A percentile compares a stretch with the other conserved stretches of the same genome.
These are phyloP conservation scores for Nomada ruficornis DNA, from an alignment of 2,888 invertebrate genomes.

Conservation along the genomic window DNA sequence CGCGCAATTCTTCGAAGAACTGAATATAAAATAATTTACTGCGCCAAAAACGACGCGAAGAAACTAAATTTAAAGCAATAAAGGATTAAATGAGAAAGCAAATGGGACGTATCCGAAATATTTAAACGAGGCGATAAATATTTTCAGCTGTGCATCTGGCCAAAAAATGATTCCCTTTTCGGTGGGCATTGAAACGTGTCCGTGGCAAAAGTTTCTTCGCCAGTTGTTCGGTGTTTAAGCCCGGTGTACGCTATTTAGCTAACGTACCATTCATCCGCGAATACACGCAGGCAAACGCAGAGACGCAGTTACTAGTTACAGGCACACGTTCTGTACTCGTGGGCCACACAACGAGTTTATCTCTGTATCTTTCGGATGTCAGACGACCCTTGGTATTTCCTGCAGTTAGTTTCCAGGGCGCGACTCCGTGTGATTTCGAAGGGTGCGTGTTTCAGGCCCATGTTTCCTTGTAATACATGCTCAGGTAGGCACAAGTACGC, in stretches of 20 bases:
- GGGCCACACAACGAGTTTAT: conserved; percentile 64
- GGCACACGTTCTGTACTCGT: conserved; percentile 47
- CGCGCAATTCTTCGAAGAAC: too few species aligned
- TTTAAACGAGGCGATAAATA: too few species aligned
- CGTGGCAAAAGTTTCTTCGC: conserved; percentile 28
- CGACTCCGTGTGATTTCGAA: conserved; percentile 66
- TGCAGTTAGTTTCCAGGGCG: conserved; percentile 64
- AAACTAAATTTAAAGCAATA: too few species aligned
- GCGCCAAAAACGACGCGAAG: too few species aligned
- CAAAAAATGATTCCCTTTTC: neutral
- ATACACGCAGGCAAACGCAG: conserved; percentile 21
- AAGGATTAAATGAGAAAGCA: too few species aligned
- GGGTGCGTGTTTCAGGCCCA: conserved; percentile 65
- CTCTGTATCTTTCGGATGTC: conserved; percentile 63
- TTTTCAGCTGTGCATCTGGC: neutral
- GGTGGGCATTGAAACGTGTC: neutral
- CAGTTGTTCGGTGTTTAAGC: conserved; percentile 39
- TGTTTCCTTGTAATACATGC: conserved; percentile 61
- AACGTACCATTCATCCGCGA: conserved; percentile 56
- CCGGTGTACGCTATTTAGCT: conserved; percentile 44
- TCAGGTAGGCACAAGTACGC: conserved; percentile 60
- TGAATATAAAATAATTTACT: too few species aligned
- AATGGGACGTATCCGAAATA: too few species aligned
- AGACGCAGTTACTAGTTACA: conserved; percentile 28
- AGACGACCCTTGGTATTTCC: conserved; percentile 66